Evolutionary conservation across 2,113 vertebrate species (phyloP), one percentile per base, ranked within the genome.

Genomic region (Haliaeetus leucogaster): DNA sequence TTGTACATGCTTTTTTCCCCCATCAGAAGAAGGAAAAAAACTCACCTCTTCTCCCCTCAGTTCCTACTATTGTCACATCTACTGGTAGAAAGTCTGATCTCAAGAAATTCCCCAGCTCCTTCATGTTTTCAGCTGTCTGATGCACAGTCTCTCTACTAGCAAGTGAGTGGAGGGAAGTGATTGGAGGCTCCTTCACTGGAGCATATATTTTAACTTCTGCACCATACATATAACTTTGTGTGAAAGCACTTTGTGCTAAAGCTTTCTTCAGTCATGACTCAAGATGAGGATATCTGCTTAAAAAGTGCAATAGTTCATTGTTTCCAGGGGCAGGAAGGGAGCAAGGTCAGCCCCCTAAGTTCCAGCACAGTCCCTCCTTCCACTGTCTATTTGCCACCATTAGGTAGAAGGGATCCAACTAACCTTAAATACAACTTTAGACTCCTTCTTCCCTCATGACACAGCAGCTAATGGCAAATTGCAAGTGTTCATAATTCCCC

Each of bases 271-370:
- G 2, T 26, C 11, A 18, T 36, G 43, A 25, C 45, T 62, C 36
- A 32, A 52, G 23, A 40, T 34, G 36, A n/a, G 15, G 10, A 21
- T 23, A 27, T 42, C 40, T 68, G 29, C 34, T 53, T 56, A 42
- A 70, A 48, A 61, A 0, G 1, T 6, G 1, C 8, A 56, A 43
- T 22, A 55, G 9, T 26, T 67, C 10, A 7, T 30, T 38, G 3
- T 58, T 96, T 40, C 32, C 11, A n/a, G 38, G 6, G 38, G 6
- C 15, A 53, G 59, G 20, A 78, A 21, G 38, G n/a, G 29, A 61
- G 22, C 22, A 87, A 72, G 18, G 8, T 58, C 65, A 85, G 55
- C 1, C 4, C 32, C 11, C 4, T 15, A 27, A 29, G 32, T 26
- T 47, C 77, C 27, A 77, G 23, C 7, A 13, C 42, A 65, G 32